Evolutionary conservation across 2,888 invertebrate genomes (phyloP), one percentile per base, ranked within the genome.

Genomic region (Amiota communis): DNA sequence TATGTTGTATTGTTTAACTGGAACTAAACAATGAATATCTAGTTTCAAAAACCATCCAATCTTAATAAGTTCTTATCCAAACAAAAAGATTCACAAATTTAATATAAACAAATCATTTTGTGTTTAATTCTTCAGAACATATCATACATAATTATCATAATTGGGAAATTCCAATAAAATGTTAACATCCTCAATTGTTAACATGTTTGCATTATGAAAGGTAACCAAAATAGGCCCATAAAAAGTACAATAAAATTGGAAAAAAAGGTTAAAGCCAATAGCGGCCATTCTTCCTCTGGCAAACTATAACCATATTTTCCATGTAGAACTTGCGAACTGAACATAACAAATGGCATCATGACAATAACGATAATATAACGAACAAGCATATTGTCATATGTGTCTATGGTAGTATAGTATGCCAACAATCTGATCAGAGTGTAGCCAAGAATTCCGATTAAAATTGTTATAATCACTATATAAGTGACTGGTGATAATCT

Each of bases 281-380:
- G 13, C 1, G 63, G 36, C 63, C 23, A 9, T 13, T 63, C 63
- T 1, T 8, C 10, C 6, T 9, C 15, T 2, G 63, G 63, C n/a
- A 23, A 36, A 63, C 17, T 23, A 9, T n/a, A 53, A 9, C 13
- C 10, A 48, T 53, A 48, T n/a, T 51, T 68, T 8, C 48, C 51
- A 15, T 68, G 67, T 8, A 68, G 12, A 3, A 68, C 67, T 13
- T 68, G 67, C 51, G 67, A 68, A n/a, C 53, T 51, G n/a, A 68
- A 68, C n/a, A 68, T 10, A 20, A 68, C 48, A 20, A 68, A 51
- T 13, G 67, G 51, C 11, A 51, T 10, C 67, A 53, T 68, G 11
- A 6, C 11, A 13, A 68, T 8, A 23, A 13, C 8, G 20, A 68
- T 17, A 17, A 20, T n/a, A 59, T 20, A 8, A 9, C 59, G 12